These are phyloP conservation scores for Fistularia commersonii DNA, from an alignment of 2,797 vertebrate species.

Conservation along the genomic window DNA sequence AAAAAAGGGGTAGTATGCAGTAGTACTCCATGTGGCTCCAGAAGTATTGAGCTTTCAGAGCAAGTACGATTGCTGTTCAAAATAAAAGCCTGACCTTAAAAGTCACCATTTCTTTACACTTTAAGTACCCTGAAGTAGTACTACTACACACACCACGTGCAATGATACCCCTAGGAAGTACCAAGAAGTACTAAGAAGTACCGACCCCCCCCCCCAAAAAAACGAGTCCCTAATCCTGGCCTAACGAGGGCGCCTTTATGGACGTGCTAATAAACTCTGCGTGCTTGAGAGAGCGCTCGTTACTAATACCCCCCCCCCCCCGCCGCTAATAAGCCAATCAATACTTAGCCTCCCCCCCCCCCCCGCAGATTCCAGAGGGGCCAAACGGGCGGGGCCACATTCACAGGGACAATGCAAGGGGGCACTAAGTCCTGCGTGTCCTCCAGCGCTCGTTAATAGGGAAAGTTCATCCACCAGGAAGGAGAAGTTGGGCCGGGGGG, in stretches of 20 bases:
- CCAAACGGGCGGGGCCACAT: constrained; percentile 65
- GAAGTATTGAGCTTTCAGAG: no score
- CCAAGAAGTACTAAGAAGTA: no score
- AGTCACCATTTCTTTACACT: no score
- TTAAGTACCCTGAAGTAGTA: no score
- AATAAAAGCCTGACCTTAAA: no score
- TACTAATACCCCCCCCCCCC: constrained; percentile 69
- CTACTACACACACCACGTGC: no score
- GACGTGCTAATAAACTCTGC: constrained; percentile 39
- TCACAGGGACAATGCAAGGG: constrained; percentile 63
- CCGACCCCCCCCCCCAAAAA: no score
- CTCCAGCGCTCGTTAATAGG: constrained; percentile 57
- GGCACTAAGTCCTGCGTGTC: constrained; percentile 48
- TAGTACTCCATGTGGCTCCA: no score
- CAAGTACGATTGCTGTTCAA: no score
- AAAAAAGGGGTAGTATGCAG: no score
- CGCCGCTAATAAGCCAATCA: constrained; percentile 75
- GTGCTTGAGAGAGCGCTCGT: constrained; percentile 53
- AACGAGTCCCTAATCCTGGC: constrained; percentile 5
- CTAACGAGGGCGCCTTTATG: constrained; percentile 21
- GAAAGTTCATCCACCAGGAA: constrained; percentile 71
- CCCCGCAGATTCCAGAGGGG: constrained; percentile 48
- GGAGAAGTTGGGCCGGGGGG: constrained; percentile 39
- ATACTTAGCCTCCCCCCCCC: constrained; percentile 66
- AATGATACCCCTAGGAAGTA: no score